phyloP scores from a whole-genome alignment of 2,888 invertebrate species.

The Biston betularia region DNA sequence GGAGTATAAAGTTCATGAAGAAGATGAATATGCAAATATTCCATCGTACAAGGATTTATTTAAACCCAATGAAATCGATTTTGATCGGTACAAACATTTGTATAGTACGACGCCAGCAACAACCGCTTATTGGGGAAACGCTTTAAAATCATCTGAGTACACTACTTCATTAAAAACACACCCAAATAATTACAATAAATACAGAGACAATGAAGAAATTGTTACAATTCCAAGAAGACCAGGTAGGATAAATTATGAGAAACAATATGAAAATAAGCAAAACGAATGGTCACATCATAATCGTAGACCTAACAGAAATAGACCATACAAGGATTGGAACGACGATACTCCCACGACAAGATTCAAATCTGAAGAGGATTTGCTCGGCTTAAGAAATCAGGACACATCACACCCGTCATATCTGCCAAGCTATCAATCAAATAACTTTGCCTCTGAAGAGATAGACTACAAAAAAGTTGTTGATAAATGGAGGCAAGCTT shows the following conservation, averaged over 20 bases:
- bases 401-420: slow-evolving; percentile 75
- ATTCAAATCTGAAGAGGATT: slow-evolving; percentile 80
- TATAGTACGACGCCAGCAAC: slow-evolving; percentile 62
- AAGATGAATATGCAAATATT: slow-evolving; percentile 57
- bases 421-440: slow-evolving; percentile 66
- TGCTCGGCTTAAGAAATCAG: slow-evolving; percentile 75
- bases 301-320: slow-evolving; percentile 63
- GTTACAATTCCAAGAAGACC: slow-evolving; percentile 74
- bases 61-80: slow-evolving; percentile 62
- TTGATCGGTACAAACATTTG: slow-evolving; percentile 65
- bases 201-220: slow-evolving; percentile 63
- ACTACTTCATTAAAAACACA: slow-evolving; percentile 60
- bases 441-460: slow-evolving; percentile 60
- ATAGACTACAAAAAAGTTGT: slow-evolving; percentile 72
- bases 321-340: slow-evolving; percentile 66
- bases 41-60: slow-evolving; percentile 61
- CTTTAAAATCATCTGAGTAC: slow-evolving; percentile 62
- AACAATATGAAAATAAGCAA: slow-evolving; percentile 58
- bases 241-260: slow-evolving; percentile 59
- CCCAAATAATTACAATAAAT: slow-evolving; percentile 57
- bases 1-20: slow-evolving; percentile 56
- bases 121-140: slow-evolving; percentile 72
- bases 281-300: slow-evolving; percentile 61
- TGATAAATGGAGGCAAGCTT: slow-evolving; percentile 78
- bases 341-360: slow-evolving; percentile 64